phyloP scores from a whole-genome alignment of 2,113 vertebrate genomes.

The Corythoichthys intestinalis region DNA sequence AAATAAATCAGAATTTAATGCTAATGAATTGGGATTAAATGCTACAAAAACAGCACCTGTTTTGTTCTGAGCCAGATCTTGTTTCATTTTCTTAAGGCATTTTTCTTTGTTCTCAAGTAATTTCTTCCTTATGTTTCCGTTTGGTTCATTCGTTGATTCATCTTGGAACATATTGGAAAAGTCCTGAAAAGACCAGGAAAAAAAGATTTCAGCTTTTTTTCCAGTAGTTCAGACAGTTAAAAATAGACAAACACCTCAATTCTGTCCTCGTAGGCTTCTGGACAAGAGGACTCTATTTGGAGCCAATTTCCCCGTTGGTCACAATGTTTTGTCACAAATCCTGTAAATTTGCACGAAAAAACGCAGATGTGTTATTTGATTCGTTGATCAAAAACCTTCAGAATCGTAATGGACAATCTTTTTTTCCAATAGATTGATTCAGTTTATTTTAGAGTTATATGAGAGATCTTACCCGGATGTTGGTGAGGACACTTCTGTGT shows the following conservation, averaged over 20 bases:
- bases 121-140: not conserved
- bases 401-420: too few relatives aligned
- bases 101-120: constrained; percentile 36
- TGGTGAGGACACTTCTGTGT: constrained; percentile 83
- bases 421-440: not conserved
- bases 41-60: constrained; percentile 38
- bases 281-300: constrained; percentile 83
- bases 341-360: constrained; percentile 25
- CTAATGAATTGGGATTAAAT: too few relatives aligned
- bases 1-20: not conserved
- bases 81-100: constrained; percentile 48
- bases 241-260: constrained; percentile 69
- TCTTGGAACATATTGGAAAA: constrained; percentile 10
- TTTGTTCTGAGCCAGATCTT: constrained; percentile 27
- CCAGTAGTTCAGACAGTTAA: constrained; percentile 9
- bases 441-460: not conserved
- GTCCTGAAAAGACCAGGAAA: constrained; percentile 15
- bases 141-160: constrained; percentile 4
- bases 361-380: constrained; percentile 1
- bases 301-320: constrained; percentile 85
- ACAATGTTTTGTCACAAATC: constrained; percentile 82
- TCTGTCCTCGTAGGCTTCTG: constrained; percentile 77
- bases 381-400: too few relatives aligned
- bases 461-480: constrained; percentile 70
- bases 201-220: not conserved